Conservation (phyloP, 2,888 invertebrate genomes). For the Pristionchus mayeri region DNA sequence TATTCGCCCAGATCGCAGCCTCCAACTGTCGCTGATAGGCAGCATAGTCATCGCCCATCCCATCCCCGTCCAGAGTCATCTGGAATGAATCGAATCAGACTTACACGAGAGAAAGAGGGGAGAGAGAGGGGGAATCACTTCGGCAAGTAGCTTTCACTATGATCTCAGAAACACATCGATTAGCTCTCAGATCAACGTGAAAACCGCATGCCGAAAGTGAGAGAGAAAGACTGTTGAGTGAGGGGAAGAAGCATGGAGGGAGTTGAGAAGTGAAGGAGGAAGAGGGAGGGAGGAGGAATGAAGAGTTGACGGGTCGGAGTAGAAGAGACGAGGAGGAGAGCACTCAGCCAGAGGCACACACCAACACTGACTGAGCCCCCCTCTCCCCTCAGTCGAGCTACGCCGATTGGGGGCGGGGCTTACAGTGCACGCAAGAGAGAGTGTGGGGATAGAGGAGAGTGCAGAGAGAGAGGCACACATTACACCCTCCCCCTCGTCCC, state of each 20-base stretch:
- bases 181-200: conserved; percentile 67
- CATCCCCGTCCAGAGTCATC: background rate
- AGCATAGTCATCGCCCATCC: background rate
- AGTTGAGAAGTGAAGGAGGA: background rate
- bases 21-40: background rate
- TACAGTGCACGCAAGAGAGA: conserved; percentile 50
- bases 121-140: background rate
- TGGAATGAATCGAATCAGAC: conserved; percentile 33
- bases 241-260: conserved; percentile 24
- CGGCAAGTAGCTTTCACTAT: conserved; percentile 71
- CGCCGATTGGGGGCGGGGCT: conserved; percentile 49
- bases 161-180: conserved; percentile 64
- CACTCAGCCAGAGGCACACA: conserved; percentile 43
- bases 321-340: conserved; percentile 47
- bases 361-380: conserved; percentile 51
- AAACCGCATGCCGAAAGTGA: conserved; percentile 60
- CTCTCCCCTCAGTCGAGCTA: conserved; percentile 19
- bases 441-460: conserved; percentile 21
- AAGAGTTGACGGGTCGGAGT: background rate
- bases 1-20: background rate
- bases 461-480: conserved; percentile 13
- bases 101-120: background rate
- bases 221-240: background rate
- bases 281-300: conserved; percentile 6
- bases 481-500: conserved; percentile 45